Percentiles rank a stretch among this genome's conserved stretches.
Evolutionary conservation across 2,888 invertebrate species (phyloP).

Genomic region (Andrena dorsata): DNA sequence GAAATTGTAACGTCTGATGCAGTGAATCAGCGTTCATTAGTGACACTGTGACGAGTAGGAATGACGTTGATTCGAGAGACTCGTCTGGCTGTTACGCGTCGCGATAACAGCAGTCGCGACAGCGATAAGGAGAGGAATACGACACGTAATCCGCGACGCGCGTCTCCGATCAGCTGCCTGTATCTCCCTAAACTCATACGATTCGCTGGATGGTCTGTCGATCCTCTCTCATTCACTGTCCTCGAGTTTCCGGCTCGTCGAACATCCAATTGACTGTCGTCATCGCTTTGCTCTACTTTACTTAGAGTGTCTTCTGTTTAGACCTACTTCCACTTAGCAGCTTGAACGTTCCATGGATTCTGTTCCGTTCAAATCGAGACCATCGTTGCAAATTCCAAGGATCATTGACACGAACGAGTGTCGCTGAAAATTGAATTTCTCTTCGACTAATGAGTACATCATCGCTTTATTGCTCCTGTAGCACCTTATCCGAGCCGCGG

Average conservation of each 20-base stretch:
- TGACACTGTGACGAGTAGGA: slow-evolving; percentile 15
- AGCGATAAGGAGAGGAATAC: slow-evolving; percentile 43
- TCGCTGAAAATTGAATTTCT: no score
- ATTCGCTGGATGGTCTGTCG: slow-evolving; percentile 32
- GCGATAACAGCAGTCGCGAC: slow-evolving; percentile 37
- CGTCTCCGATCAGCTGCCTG: slow-evolving; percentile 22
- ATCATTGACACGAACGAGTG: no score
- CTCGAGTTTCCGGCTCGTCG: slow-evolving; percentile 24
- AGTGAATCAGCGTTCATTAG: neutral
- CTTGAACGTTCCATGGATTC: neutral
- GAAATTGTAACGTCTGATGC: slow-evolving; percentile 28
- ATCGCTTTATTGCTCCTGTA: no score
- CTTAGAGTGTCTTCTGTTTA: neutral
- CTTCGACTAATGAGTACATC: no score
- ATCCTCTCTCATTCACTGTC: slow-evolving; percentile 12
- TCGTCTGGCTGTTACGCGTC: slow-evolving; percentile 24
- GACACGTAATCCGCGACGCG: slow-evolving; percentile 41
- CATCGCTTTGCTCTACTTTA: slow-evolving; percentile 8
- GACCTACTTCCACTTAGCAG: slow-evolving; percentile 2
- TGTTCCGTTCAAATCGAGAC: neutral
- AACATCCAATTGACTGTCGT: neutral
- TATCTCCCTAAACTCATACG: slow-evolving; percentile 22
- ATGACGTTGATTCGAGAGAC: slow-evolving; percentile 32
- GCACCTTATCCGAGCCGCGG: no score
- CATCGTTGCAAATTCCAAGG: no score